Percentiles rank a stretch among this genome's conserved stretches.
Conservation (phyloP, 2,888 invertebrate genomes). For the Nipponacmea schrenckii region DNA sequence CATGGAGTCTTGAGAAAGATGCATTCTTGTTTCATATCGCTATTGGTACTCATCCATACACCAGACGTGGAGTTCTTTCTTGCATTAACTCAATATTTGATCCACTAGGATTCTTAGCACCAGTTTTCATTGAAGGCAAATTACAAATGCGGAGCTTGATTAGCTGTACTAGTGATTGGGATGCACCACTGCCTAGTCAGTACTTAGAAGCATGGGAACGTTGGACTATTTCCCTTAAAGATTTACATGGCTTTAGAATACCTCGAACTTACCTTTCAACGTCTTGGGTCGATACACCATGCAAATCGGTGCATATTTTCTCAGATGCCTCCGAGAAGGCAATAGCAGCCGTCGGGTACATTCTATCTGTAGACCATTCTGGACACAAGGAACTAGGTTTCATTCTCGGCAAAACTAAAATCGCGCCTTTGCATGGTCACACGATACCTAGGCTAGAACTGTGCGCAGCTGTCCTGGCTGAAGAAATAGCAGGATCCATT, state of each 20-base stretch:
- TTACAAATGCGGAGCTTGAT: constrained; percentile 19
- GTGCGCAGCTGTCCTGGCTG: neutral
- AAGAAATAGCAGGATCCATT: neutral
- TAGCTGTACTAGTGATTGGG: constrained; percentile 16
- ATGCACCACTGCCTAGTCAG: constrained; percentile 18
- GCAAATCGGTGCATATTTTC: constrained; percentile 23
- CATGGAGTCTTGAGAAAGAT: constrained; percentile 17
- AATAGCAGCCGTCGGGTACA: constrained; percentile 25
- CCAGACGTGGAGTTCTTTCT: constrained; percentile 25
- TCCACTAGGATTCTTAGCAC: constrained; percentile 25
- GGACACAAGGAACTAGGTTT: constrained; percentile 18
- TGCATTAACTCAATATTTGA: constrained; percentile 24
- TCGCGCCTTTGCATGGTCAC: constrained; percentile 20
- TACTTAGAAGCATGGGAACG: constrained; percentile 17
- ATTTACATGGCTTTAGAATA: constrained; percentile 17
- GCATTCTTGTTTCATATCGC: constrained; percentile 12
- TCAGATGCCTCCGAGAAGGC: constrained; percentile 29
- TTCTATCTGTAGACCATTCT: constrained; percentile 15
- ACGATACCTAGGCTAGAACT: neutral
- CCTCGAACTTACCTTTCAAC: constrained; percentile 12
- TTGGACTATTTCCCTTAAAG: constrained; percentile 15
- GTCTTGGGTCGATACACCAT: neutral
- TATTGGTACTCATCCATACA: constrained; percentile 12
- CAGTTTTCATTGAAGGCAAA: constrained; percentile 21
- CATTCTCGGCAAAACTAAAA: constrained; percentile 26